Evolutionary conservation across 2,797 vertebrate species (phyloP).

Genomic region (Galagoides demidoff): DNA sequence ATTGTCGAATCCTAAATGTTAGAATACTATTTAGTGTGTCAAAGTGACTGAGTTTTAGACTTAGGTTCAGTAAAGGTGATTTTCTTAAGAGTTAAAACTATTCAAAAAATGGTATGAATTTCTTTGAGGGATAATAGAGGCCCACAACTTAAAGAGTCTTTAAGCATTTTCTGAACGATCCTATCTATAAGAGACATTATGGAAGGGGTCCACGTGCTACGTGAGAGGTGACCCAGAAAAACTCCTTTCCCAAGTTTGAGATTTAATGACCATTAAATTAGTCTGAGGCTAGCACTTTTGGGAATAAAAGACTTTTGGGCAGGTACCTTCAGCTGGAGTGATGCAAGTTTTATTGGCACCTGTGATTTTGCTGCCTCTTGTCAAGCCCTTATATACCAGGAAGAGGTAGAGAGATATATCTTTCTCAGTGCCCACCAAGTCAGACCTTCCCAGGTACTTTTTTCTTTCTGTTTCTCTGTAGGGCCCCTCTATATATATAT

Average conservation of each 20-base stretch:
- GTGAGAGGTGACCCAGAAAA: not conserved
- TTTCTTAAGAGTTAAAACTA: not conserved
- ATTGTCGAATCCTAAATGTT: not conserved
- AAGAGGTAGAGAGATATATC: not conserved
- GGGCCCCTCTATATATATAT: no score
- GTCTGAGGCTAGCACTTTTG: not conserved
- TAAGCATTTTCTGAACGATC: not conserved
- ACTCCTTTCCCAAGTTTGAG: not conserved
- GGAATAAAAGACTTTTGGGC: not conserved
- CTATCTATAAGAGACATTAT: not conserved
- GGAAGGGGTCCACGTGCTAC: not conserved
- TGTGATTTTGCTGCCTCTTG: not conserved
- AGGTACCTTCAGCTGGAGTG: not conserved
- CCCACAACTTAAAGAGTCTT: not conserved
- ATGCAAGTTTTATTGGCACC: not conserved
- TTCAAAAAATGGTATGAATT: not conserved
- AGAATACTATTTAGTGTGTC: not conserved
- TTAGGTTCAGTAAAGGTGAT: not conserved
- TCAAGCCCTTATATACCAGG: no score
- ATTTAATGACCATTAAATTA: not conserved
- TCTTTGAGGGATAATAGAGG: not conserved
- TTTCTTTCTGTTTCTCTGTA: not conserved
- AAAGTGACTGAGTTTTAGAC: conserved; percentile 11
- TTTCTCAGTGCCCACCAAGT: not conserved
- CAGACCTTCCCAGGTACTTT: not conserved